Evolutionary conservation across 2,113 vertebrate species (phyloP), one percentile per base, ranked within the genome.

Genomic region (Planiliza haematocheilus): DNA sequence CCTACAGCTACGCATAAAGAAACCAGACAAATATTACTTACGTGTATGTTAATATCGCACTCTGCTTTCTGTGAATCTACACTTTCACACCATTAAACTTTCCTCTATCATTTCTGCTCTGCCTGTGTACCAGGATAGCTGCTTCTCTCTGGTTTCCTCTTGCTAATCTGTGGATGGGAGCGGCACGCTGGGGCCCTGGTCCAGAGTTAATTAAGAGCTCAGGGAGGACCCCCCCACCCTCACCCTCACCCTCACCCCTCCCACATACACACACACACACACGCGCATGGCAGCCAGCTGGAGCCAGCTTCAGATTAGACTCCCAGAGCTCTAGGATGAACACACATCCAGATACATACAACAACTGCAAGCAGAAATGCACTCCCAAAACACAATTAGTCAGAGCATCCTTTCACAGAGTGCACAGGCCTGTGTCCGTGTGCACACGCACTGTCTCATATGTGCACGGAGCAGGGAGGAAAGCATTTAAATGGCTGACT

Each of bases 151-250:
- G 4, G 41, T 83, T 83, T 81, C 74, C 55, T 82, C 59, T 71
- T 72, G 51, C 65, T 81, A 38, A 77, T 71, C 70, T 57, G 48
- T 71, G 58, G 65, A 88, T 85, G 74, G 84, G 81, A 90, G 81
- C 43, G 14, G 74, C 13, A 17, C 78, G 50, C 79, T 80, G 64
- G 76, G 68, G 68, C 83, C 88, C 73, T 65, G 73, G 74, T 79
- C 77, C 77, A 70, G 76, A 92, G 85, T 92, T 94, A 93, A 94
- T 94, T 93, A 93, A 91, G 90, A 91, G 88, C 84, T 88, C 80
- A 88, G 84, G 90, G 83, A 89, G 86, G 84, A 83, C 57, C 34
- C 16, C 56, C 59, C 69, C 70, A 72, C 70, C 66, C 66, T 66
- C 71, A 73, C 74, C 58, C 72, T 7, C 10, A 4, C 17, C 7